phyloP scores from a whole-genome alignment of 2,113 vertebrate genomes.

The Azemiops feae region DNA sequence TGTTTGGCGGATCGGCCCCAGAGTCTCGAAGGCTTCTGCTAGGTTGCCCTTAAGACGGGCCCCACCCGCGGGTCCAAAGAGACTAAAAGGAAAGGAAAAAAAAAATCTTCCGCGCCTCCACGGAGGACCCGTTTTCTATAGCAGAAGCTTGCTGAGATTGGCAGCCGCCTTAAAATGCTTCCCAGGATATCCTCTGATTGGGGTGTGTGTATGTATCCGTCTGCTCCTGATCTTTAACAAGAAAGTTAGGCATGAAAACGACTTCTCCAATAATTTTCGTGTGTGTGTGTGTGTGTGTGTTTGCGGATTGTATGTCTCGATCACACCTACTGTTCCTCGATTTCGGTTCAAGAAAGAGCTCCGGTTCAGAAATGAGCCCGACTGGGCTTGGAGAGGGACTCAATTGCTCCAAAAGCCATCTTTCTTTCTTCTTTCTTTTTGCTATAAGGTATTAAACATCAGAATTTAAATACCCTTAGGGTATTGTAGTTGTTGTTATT shows the following conservation, averaged over 20 bases:
- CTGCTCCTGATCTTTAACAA: not conserved
- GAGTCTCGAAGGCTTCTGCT: not conserved
- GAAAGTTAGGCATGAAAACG: not conserved
- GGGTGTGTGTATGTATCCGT: not conserved
- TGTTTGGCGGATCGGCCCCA: not conserved
- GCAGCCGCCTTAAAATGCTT: not conserved
- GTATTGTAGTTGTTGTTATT: not conserved
- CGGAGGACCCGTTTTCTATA: not conserved
- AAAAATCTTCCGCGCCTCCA: not conserved
- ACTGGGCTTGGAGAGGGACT: not conserved
- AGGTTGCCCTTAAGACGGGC: no score
- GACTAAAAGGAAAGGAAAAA: not conserved
- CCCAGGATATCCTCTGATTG: not conserved
- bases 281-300: not conserved
- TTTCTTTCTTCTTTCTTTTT: not conserved
- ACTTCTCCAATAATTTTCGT: not conserved
- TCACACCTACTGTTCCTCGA: not conserved
- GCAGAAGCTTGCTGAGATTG: not conserved
- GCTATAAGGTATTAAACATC: not conserved
- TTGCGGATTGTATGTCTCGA: not conserved
- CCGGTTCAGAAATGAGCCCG: no score
- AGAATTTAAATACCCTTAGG: not conserved
- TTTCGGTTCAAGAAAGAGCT: not conserved
- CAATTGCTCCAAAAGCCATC: not conserved
- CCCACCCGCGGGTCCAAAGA: not conserved